Evolutionary conservation across 2,888 invertebrate species (phyloP).

Genomic region (Corbicula japonica): DNA sequence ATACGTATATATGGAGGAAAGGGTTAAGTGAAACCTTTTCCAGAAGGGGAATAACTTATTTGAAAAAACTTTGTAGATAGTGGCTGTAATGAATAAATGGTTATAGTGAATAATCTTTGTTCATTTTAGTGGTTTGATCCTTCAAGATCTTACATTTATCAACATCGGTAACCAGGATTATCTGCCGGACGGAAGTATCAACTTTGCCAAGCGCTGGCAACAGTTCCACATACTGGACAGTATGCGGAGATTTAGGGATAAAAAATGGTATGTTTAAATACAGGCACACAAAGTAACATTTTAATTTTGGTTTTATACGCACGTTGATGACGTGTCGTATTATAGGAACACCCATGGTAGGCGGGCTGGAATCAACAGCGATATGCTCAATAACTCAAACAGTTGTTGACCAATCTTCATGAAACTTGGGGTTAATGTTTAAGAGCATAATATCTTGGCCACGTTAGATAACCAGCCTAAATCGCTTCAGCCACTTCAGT

Average conservation of each 20-base stretch:
- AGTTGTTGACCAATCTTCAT: too few relatives aligned
- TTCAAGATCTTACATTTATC: conserved; percentile 99
- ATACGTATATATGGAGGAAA: too few relatives aligned
- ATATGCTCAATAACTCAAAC: not conserved
- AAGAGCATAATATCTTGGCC: too few relatives aligned
- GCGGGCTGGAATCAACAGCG: not conserved
- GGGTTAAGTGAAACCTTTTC: too few relatives aligned
- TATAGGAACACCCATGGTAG: not conserved
- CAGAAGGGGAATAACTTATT: too few relatives aligned
- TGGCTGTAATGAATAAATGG: too few relatives aligned
- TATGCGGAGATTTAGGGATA: conserved; percentile 95
- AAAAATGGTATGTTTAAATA: conserved; percentile 93
- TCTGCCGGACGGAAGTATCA: conserved; percentile 91
- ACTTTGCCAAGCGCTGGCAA: conserved; percentile 99
- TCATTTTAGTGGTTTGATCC: conserved; percentile 94
- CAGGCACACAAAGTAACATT: not conserved
- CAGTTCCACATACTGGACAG: conserved; percentile 99
- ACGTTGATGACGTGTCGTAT: not conserved
- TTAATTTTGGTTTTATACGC: not conserved
- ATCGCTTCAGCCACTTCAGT: too few relatives aligned
- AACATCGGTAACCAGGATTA: conserved; percentile 98
- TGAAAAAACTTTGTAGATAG: too few relatives aligned
- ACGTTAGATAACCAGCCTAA: too few relatives aligned
- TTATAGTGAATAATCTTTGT: too few relatives aligned
- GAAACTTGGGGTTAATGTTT: too few relatives aligned